These are phyloP conservation scores for Drosophila santomea DNA, from an alignment of 1,140 invertebrate species.

Conservation along the genomic window DNA sequence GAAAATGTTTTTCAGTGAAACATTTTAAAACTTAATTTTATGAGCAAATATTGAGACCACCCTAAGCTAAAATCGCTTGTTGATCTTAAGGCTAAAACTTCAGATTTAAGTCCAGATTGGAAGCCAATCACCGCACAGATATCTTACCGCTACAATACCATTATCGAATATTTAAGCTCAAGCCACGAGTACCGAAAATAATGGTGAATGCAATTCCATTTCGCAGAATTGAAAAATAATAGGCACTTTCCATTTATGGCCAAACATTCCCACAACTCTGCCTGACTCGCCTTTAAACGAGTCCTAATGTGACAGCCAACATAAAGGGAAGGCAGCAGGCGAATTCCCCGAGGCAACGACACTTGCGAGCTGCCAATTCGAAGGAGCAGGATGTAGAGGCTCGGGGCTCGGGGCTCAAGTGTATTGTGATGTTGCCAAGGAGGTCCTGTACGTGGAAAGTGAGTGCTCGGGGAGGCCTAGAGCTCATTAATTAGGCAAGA, in stretches of 20 bases:
- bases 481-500: slow-evolving; percentile 68
- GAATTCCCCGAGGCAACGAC: slow-evolving; percentile 14
- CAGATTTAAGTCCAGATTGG: too few species aligned
- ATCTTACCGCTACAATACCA: too few species aligned
- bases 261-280: slow-evolving; percentile 8
- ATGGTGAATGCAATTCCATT: background rate
- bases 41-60: too few species aligned
- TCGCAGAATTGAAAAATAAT: background rate
- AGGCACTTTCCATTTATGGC: slow-evolving; percentile 16
- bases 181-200: background rate
- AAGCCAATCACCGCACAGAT: too few species aligned
- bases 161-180: background rate
- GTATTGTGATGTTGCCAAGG: slow-evolving; percentile 20
- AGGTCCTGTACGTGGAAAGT: background rate
- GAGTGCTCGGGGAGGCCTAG: background rate
- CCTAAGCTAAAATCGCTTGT: too few species aligned
- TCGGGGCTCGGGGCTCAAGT: slow-evolving; percentile 6
- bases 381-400: background rate
- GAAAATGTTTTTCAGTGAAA: too few species aligned
- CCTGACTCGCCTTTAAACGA: slow-evolving; percentile 34
- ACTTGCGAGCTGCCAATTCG: slow-evolving; percentile 7
- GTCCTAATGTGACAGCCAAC: slow-evolving; percentile 31
- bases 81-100: too few species aligned
- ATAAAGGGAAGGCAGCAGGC: background rate
- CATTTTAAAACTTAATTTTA: too few species aligned